Base-by-base conservation (phyloP, 2,113 vertebrate genomes). In the Lophura nycthemera region DNA sequence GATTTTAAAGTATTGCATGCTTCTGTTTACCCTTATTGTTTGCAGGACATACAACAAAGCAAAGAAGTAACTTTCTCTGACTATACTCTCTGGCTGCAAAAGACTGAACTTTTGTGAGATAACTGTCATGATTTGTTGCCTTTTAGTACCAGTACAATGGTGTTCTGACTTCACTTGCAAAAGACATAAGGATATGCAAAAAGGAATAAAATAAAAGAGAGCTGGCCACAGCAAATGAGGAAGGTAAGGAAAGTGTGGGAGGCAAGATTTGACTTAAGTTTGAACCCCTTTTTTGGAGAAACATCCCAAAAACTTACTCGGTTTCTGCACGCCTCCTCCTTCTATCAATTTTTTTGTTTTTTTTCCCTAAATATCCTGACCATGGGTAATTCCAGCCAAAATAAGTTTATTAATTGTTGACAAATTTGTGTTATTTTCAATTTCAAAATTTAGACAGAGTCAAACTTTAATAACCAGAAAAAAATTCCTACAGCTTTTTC, bases 51-150 rank as follows among this genome's bases (percentile, higher is more conserved):
- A 42, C 2, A 14, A 73, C 45, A 29, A 82, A 81, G 42, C 22
- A 90, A 81, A 52, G 17, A 65, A 80, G 15, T 20, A 69, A 34
- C 29, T 25, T 69, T 56, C 75, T 59, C 63, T 40, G 6, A 22
- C 72, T 69, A 47, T 21, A 69, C 17, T 21, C 47, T 75, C 30
- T 73, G 57, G 12, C 40, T 88, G 57, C 43, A 61, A 78, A 65
- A 71, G 52, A 75, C 21, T 40, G 34, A 78, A 42, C 10, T 81
- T 92, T 92, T 71, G 22, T 48, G 13, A 22, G 20, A 19, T 30
- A 60, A 70, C 57, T 52, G 52, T 86, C 73, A 84, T 69, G 86
- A 95, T 86, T 75, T 90, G 42, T 82, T 95, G 47, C 56, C 38
- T 75, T 93, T 86, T 83, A 92, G 15, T 20, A 88, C 36, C 19